These are phyloP conservation scores for Eunapius fragilis DNA, from an alignment of 37 sponge, comb jelly and placozoan species.

Conservation along the genomic window DNA sequence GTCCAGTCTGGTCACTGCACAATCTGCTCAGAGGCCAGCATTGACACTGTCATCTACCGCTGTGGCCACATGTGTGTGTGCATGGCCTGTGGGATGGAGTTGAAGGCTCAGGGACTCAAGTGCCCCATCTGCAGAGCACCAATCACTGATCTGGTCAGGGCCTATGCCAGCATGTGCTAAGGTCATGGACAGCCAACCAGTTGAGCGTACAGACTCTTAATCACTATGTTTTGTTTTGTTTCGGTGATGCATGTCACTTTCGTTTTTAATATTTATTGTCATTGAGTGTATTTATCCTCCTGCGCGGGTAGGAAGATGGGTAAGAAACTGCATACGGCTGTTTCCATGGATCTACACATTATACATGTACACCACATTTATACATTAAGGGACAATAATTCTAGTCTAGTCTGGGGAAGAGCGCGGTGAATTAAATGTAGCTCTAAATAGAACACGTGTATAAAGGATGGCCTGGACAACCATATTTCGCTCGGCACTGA, in stretches of 20 bases:
- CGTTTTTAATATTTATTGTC: too few species aligned
- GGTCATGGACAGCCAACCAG: background rate
- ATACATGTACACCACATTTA: too few species aligned
- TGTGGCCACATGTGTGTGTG: conserved; percentile 96
- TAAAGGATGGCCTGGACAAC: background rate
- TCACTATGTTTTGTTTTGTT: background rate
- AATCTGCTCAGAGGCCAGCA: conserved; percentile 74
- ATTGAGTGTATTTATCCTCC: too few species aligned
- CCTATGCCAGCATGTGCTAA: conserved; percentile 67
- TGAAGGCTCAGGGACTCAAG: conserved; percentile 72
- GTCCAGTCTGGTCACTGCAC: conserved; percentile 80
- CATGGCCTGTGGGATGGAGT: conserved; percentile 81
- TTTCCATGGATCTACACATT: too few species aligned
- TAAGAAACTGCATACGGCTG: too few species aligned
- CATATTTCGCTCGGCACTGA: background rate
- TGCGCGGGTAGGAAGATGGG: too few species aligned
- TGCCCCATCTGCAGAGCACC: conserved; percentile 93
- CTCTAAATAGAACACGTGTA: background rate
- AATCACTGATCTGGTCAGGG: conserved; percentile 82
- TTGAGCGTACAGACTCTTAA: too few species aligned
- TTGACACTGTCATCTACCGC: conserved; percentile 87
- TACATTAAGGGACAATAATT: background rate
- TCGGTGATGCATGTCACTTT: too few species aligned
- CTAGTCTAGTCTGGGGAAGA: background rate
- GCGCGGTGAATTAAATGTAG: background rate